Conservation (phyloP, 2,888 invertebrate genomes). For the Caenorhabditis uteleia region DNA sequence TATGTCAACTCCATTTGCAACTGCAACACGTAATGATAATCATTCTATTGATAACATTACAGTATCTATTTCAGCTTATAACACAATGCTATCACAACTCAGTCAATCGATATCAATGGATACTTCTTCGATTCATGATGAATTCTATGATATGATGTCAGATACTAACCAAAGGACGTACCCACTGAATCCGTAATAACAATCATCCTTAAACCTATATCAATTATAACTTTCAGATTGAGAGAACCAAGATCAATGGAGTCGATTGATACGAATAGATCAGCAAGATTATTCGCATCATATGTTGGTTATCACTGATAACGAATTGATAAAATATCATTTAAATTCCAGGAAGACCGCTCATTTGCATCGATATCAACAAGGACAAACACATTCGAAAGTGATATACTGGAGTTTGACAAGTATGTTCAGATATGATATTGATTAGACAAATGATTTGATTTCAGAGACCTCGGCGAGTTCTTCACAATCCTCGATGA, state of each 20-base stretch:
- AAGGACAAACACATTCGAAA: slow-evolving; percentile 40
- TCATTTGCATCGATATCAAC: slow-evolving; percentile 35
- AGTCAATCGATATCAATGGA: too few species aligned
- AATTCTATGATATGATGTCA: slow-evolving; percentile 12
- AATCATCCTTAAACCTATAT: neutral
- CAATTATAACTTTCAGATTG: neutral
- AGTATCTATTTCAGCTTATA: slow-evolving; percentile 2
- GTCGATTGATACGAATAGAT: slow-evolving; percentile 12
- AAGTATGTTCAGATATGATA: slow-evolving; percentile 25
- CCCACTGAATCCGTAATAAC: neutral
- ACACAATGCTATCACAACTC: slow-evolving; percentile 3
- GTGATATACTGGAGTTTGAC: slow-evolving; percentile 46
- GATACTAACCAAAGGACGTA: neutral
- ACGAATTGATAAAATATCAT: neutral
- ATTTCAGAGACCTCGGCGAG: slow-evolving; percentile 55
- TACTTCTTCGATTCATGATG: too few species aligned
- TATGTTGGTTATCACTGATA: neutral
- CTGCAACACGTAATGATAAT: too few species aligned
- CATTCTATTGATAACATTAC: too few species aligned
- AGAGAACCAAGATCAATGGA: slow-evolving; percentile 7
- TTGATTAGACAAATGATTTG: neutral
- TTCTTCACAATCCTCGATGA: slow-evolving; percentile 52
- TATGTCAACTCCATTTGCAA: neutral
- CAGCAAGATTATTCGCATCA: slow-evolving; percentile 25
- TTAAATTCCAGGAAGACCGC: slow-evolving; percentile 30